Evolutionary conservation across 2,888 invertebrate species (phyloP), one percentile per base, ranked within the genome.

Genomic region (Philereme transversata): DNA sequence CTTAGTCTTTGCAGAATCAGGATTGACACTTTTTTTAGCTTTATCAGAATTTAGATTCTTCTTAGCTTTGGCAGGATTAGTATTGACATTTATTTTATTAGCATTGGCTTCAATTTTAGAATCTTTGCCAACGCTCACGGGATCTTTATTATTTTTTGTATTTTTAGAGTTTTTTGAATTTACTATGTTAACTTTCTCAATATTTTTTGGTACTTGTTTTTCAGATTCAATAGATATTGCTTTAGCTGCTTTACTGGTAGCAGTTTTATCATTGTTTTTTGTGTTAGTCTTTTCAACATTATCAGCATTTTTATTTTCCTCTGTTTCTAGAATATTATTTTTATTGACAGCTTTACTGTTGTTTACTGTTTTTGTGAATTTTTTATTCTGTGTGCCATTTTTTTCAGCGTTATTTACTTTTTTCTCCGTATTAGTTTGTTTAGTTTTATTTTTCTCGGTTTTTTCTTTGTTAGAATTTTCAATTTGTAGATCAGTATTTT

Each of bases 91-190:
- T 51, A 40, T 33, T 8, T 52, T 35, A 33, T 22, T 22, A 40
- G 40, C 40, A 8, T 40, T 40, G 7, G 40, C 40, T 8, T 40
- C 7, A 8, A 6, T 40, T 40, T 40, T 5, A 40, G 40, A 8
- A 8, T 40, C 40, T 40, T 40, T 6, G 40, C 8, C 6, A 40
- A 8, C 40, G 40, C 40, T 40, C 7, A 40, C 40, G 0, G 40
- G 6, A 4, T 55, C 63, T 34, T 52, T 11, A 56, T 54, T 67
- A 34, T 33, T 46, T 5, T 52, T 62, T 22, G 22, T 48, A 41
- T 49, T 65, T 38, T 65, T 64, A 0, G 51, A 6, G 35, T 10
- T 61, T 54, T 64, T 69, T 4, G 10, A 5, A 51, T 64, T 60
- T 54, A 55, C 34, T 38, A 41, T 60, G 45, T 60, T 53, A 6